Conservation (phyloP, 2,797 vertebrate species). For the Columba guinea region DNA sequence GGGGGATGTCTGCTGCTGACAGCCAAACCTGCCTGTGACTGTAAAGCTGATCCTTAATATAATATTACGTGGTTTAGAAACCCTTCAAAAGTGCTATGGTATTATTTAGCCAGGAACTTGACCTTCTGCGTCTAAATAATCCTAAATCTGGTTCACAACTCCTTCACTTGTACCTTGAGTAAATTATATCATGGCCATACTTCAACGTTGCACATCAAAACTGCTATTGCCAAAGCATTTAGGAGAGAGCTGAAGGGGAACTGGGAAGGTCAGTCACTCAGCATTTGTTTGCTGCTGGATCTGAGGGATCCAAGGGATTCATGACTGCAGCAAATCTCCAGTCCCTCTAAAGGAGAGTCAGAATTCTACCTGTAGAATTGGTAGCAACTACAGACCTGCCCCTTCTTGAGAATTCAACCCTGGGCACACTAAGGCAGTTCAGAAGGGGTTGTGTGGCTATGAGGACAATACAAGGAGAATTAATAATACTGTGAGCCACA, state of each 20-base stretch:
- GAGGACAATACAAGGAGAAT: not conserved
- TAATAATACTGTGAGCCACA: not conserved
- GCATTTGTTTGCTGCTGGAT: not conserved
- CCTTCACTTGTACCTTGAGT: not conserved
- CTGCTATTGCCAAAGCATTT: not conserved
- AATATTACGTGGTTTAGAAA: not conserved
- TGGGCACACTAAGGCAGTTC: not conserved
- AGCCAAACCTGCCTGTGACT: not conserved
- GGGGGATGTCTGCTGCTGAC: not conserved
- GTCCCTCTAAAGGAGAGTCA: not conserved
- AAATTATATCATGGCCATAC: not conserved
- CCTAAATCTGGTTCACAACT: not conserved
- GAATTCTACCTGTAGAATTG: not conserved
- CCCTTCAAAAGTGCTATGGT: not conserved
- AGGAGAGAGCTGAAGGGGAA: not conserved
- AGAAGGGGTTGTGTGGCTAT: not conserved
- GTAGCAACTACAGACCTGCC: conserved; percentile 9
- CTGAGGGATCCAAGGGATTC: not conserved
- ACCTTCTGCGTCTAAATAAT: not conserved
- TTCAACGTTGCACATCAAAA: not conserved
- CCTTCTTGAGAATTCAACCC: not conserved
- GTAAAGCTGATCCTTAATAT: not conserved
- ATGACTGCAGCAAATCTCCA: not conserved
- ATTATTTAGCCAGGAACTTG: not conserved
- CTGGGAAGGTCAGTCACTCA: not conserved